Base-by-base conservation (phyloP, 2,888 invertebrate genomes). In the Elmis aenea region DNA sequence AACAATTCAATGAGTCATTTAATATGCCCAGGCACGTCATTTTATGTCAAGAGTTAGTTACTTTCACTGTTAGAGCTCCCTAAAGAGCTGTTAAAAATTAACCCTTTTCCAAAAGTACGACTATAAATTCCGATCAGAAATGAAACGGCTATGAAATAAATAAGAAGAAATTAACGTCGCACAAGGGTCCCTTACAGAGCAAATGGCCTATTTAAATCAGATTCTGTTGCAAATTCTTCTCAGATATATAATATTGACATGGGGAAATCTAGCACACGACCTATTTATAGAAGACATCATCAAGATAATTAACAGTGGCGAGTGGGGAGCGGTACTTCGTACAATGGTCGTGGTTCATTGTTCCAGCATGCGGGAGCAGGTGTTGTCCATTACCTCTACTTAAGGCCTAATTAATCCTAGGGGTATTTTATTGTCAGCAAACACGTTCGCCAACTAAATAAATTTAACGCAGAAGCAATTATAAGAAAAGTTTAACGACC, bases 351-450 rank as follows among this genome's bases (percentile, higher is more conserved):
- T 18, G 22, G 34, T 37, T 38, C 33, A 52, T 57, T 54, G 56
- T 52, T 49, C 52, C 42, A 46, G 33, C 38, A 59, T 59, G 59
- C 58, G 60, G 57, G 57, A 59, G 57, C 63, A 63, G 63, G 63
- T 63, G 63, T 63, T 58, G 59, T 58, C 61, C 57, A 62, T 62
- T 62, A 63, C 62, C 63, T 63, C 56, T 58, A 62, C 57, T 62
- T 62, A 61, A n/a, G 50, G 52, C 41, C 26, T 45, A 45, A 45
- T 45, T 45, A 45, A 45, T 30, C 38, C 34, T 29, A 16, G 29
- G 23, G 20, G 27, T 38, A 23, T n/a, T n/a, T n/a, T n/a, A n/a
- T n/a, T n/a, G n/a, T n/a, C n/a, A n/a, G n/a, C n/a, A n/a, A n/a
- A n/a, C n/a, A n/a, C n/a, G n/a, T n/a, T n/a, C n/a, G n/a, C n/a